Conservation (phyloP, 1,140 invertebrate species). For the Drosophila setifemur region DNA sequence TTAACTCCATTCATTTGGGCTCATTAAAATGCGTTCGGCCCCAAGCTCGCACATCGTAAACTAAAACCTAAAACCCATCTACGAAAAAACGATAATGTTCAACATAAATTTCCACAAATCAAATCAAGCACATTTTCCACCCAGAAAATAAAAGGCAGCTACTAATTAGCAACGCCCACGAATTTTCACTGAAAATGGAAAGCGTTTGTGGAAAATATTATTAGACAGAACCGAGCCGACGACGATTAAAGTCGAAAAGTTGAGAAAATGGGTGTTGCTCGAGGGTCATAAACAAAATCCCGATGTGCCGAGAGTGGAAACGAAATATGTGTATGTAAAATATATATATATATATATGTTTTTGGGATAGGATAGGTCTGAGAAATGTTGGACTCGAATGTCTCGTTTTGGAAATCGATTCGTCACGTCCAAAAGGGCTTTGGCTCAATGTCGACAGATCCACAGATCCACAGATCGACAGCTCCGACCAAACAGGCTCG, state of each 20-base stretch:
- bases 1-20: conserved; percentile 29
- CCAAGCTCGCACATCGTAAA: conserved; percentile 72
- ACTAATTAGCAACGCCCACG: conserved; percentile 77
- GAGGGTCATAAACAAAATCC: conserved; percentile 59
- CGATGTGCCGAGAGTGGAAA: not conserved
- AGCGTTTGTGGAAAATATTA: conserved; percentile 53
- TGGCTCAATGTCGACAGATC: conserved; percentile 68
- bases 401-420: conserved; percentile 72
- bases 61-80: conserved; percentile 35
- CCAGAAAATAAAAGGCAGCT: conserved; percentile 8
- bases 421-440: conserved; percentile 63
- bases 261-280: conserved; percentile 73
- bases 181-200: conserved; percentile 59
- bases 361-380: conserved; percentile 4
- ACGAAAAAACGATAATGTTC: conserved; percentile 43
- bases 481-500: conserved; percentile 2
- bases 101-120: conserved; percentile 78
- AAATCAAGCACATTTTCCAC: conserved; percentile 75
- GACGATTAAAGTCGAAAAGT: conserved; percentile 72
- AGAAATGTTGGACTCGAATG: conserved; percentile 53
- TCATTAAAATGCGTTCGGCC: conserved; percentile 74
- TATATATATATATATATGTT: conserved; percentile 71
- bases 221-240: conserved; percentile 43
- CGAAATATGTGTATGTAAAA: conserved; percentile 42
- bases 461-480: conserved; percentile 10